Base-by-base conservation (phyloP, 92 coral and sea anemone genomes). In the Parazoanthus swiftii region DNA sequence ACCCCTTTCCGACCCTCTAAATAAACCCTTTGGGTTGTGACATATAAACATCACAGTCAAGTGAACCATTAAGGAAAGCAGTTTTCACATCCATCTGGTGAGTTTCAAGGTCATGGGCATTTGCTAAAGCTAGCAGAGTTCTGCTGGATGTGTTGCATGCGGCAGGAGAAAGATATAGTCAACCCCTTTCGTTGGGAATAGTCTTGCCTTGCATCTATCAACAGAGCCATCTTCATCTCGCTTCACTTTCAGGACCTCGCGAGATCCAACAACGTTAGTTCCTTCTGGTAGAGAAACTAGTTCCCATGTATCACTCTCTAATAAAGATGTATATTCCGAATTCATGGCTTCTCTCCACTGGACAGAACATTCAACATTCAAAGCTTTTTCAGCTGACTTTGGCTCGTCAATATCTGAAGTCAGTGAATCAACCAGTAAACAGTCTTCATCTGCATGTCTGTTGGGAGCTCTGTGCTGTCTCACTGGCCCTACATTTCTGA, bases 351-450 rank as follows among this genome's bases (percentile, higher is more conserved):
- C 89, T 85, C 76, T 81, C 94, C 92, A 91, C 66, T 89, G 92
- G 13, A 6, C 70, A 42, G 94, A 65, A 20, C 88, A 89, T 77
- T 90, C 87, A 86, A 92, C 86, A 81, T 82, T 94, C 86, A 88
- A 83, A n/a, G 93, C 93, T 79, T 92, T 88, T 51, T 94, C 83
- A 58, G 89, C 91, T 92, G 92, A 78, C 43, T 82, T 89, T 59
- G 93, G 93, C 75, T 92, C 97, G 36, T 90, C 90, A 78, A 89
- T 91, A 59, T 90, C 92, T 88, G 96, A 79, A 33, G 91, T 85
- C 29, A 91, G 46, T 5, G 88, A 86, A 88, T 89, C 90, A 71
- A 63, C 72, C 44, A 88, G 88, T 58, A 86, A 65, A 72, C 92
- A 92, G 36, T 81, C 92, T 25, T 93, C 92, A 89, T 91, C 94